Conservation (phyloP, 2,797 vertebrate genomes). For the Peromyscus melanophrys region DNA sequence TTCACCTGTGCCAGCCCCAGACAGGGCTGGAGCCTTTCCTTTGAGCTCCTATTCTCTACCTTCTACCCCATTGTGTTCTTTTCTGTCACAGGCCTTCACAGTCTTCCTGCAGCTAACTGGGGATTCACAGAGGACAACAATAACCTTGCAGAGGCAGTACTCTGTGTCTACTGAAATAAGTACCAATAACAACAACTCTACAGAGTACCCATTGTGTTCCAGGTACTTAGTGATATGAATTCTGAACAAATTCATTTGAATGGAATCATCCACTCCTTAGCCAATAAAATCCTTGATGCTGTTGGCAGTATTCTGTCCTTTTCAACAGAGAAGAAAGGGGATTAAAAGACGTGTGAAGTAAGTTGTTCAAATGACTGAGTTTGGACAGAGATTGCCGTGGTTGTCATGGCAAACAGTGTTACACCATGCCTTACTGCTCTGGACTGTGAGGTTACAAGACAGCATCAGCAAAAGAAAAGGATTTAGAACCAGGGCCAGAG, state of each 20-base stretch:
- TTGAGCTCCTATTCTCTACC: neutral
- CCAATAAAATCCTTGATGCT: constrained; percentile 40
- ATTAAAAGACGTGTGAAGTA: constrained; percentile 51
- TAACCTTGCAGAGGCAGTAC: constrained; percentile 19
- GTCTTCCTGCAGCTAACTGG: constrained; percentile 8
- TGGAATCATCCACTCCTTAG: constrained; percentile 42
- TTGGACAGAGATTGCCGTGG: constrained; percentile 28
- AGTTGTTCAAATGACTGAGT: constrained; percentile 57
- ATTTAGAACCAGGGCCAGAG: constrained; percentile 32
- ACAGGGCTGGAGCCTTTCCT: constrained; percentile 15
- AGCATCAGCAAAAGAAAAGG: constrained; percentile 36
- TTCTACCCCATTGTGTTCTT: neutral
- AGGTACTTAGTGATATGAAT: constrained; percentile 36
- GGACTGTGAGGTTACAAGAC: constrained; percentile 34
- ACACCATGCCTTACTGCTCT: constrained; percentile 1
- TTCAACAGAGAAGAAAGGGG: constrained; percentile 63
- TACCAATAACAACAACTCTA: constrained; percentile 28
- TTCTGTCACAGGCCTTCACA: constrained; percentile 32
- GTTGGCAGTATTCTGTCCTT: neutral
- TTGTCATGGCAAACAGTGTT: neutral
- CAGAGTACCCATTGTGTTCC: constrained; percentile 9
- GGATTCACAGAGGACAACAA: constrained; percentile 48
- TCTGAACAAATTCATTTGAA: constrained; percentile 40
- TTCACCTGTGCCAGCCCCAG: neutral
- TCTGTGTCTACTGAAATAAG: constrained; percentile 50